Evolutionary conservation across 2,113 vertebrate species (phyloP).

Genomic region (Burhinus bistriatus): DNA sequence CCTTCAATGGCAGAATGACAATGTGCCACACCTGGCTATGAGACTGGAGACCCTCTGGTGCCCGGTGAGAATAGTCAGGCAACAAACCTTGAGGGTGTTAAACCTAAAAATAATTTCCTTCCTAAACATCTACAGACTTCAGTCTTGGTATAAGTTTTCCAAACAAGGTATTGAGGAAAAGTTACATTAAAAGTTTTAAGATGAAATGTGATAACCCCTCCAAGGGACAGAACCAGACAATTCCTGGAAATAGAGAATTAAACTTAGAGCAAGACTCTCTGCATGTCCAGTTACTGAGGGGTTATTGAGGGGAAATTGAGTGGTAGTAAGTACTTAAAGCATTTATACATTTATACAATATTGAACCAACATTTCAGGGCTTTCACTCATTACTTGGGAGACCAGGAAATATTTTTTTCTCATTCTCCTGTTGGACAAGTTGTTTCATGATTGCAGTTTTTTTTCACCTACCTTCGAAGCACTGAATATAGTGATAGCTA

Average conservation of each 20-base stretch:
- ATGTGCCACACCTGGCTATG: accelerated
- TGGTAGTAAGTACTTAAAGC: neutral
- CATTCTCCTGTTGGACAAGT: neutral
- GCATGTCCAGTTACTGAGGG: neutral
- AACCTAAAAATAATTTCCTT: neutral
- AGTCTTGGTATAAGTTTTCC: neutral
- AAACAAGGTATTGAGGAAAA: neutral
- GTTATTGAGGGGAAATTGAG: neutral
- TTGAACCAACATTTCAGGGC: neutral
- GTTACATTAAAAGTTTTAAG: neutral
- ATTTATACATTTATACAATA: neutral
- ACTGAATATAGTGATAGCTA: neutral
- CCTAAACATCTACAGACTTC: neutral
- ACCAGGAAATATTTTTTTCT: neutral
- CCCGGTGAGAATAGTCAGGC: neutral
- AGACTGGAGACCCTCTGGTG: neutral
- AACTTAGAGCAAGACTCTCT: neutral
- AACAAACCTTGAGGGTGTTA: neutral
- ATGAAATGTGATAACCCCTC: neutral
- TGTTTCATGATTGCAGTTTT: neutral
- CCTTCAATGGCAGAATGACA: neutral
- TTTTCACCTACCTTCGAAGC: neutral
- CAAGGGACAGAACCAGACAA: neutral
- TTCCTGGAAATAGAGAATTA: neutral
- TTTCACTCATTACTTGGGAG: neutral